These are phyloP conservation scores for Leptinotarsa undecemlineata DNA, from an alignment of 1,140 invertebrate species.

Conservation along the genomic window DNA sequence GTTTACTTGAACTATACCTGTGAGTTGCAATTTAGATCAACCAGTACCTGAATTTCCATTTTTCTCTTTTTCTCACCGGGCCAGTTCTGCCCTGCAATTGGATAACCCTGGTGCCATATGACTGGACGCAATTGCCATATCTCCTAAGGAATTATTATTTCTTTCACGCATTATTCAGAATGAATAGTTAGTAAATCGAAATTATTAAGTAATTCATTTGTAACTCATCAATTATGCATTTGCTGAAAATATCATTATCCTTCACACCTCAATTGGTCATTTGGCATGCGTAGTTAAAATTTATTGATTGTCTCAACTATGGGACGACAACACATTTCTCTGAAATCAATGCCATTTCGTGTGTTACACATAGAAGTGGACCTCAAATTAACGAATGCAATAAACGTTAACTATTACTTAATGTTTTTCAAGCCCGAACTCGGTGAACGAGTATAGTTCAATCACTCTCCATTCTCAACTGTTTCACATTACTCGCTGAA, in stretches of 20 bases:
- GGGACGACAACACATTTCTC: too few species aligned
- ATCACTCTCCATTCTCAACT: not conserved
- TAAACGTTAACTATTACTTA: not conserved
- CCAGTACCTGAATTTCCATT: too few species aligned
- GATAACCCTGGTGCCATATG: too few species aligned
- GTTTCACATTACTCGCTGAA: not conserved
- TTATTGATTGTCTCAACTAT: not conserved
- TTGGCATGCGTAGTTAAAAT: not conserved
- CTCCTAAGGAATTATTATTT: not conserved
- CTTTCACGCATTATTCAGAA: not conserved
- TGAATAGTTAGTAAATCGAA: not conserved
- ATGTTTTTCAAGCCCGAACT: not conserved
- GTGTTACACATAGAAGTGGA: too few species aligned
- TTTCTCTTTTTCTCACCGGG: too few species aligned
- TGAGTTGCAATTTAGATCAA: too few species aligned
- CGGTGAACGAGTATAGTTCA: not conserved
- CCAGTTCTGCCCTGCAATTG: too few species aligned
- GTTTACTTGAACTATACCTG: too few species aligned
- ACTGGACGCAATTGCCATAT: too few species aligned
- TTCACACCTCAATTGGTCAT: not conserved
- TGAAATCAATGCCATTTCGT: too few species aligned
- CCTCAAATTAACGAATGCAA: not conserved
- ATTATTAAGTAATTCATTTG: not conserved
- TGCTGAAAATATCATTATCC: not conserved
- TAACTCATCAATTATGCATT: conserved; percentile 3